Evolutionary conservation across 2,888 invertebrate species (phyloP), one percentile per base, ranked within the genome.

Genomic region (Cheilosia variabilis): DNA sequence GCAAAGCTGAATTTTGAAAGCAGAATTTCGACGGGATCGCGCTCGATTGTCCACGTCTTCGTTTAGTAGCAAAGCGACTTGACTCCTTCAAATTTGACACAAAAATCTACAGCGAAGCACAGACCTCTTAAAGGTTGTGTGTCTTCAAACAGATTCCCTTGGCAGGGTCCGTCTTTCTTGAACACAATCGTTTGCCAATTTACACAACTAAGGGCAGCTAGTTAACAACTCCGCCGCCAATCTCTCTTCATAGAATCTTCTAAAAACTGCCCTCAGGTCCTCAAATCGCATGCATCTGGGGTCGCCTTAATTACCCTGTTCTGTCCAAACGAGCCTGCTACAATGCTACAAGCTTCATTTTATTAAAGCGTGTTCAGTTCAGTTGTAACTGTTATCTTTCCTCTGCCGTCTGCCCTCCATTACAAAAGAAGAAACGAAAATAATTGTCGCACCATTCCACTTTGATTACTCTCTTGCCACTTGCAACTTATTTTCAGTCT

Each of bases 401-500:
- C 24, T 5, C 6, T 19, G 10, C 19, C 13, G 15, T 5, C 6
- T 19, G 10, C 19, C 24, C 5, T 52, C 24, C 53, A 50, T 22
- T 15, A 22, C 15, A 43, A 34, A 78, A 43, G 45, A 15, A 37
- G 60, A 41, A 53, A 50, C 13, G 24, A 17, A 34, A 75, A 31
- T 31, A 71, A 84, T 75, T 84, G 79, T 76, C 80, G 52, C 75
- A 34, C 47, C 62, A 68, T 68, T 72, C 78, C 43, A 55, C 50
- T 52, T 37, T 73, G 83, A 66, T 66, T 78, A 63, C 68, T 52
- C 31, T 58, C 41, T 22, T 65, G 73, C 66, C 53, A 68, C 47
- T 57, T 63, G 37, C 53, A 78, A 60, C 43, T 52, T 71, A 69
- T 60, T 41, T 62, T 19, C 34, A 24, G 19, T 41, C 22, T 22